phyloP scores from a whole-genome alignment of 1,140 invertebrate genomes.

The Orius insidiosus region DNA sequence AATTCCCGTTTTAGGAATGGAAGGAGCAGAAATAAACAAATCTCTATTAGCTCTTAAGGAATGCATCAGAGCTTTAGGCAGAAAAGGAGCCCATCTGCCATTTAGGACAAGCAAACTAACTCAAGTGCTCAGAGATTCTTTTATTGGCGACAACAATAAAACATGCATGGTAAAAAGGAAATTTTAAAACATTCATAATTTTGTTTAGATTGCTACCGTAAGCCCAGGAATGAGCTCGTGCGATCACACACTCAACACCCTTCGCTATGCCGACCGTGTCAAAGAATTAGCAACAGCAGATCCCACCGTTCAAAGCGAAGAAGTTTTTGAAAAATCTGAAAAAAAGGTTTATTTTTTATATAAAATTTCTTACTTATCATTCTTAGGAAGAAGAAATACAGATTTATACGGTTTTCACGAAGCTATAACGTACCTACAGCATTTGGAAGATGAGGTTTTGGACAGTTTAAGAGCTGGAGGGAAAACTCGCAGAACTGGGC shows the following conservation, averaged over 20 bases:
- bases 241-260: constrained; percentile 93
- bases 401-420: constrained; percentile 90
- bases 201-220: constrained; percentile 39
- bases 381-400: constrained; percentile 73
- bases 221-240: constrained; percentile 84
- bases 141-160: constrained; percentile 93
- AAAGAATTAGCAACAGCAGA: constrained; percentile 61
- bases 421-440: constrained; percentile 81
- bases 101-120: constrained; percentile 96
- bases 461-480: constrained; percentile 67
- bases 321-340: constrained; percentile 17
- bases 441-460: constrained; percentile 83
- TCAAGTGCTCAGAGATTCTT: constrained; percentile 91
- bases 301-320: constrained; percentile 23
- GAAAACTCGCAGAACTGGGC: constrained; percentile 58
- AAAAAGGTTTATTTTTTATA: not conserved
- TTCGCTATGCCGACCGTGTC: constrained; percentile 90
- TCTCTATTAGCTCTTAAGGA: constrained; percentile 92
- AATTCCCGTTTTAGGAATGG: constrained; percentile 50
- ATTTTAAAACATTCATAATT: constrained; percentile 35
- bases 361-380: constrained; percentile 15
- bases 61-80: constrained; percentile 89
- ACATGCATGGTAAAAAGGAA: constrained; percentile 77
- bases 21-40: constrained; percentile 99
- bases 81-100: constrained; percentile 86